These are phyloP conservation scores for Gadopsis marmoratus DNA, from an alignment of 2,797 vertebrate species.

Conservation along the genomic window DNA sequence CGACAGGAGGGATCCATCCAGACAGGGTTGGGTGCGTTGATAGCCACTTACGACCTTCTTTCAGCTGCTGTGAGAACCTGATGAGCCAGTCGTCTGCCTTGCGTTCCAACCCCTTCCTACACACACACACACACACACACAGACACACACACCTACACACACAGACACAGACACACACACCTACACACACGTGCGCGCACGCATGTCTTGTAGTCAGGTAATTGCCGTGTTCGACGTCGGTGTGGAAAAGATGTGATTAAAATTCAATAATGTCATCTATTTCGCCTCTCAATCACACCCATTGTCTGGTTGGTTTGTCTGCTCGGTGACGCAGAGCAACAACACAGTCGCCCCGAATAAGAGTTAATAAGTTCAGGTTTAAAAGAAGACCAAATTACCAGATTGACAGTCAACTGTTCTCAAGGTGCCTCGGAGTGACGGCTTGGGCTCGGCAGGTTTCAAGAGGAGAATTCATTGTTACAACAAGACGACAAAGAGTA, in stretches of 20 bases:
- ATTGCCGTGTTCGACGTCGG: conserved; percentile 77
- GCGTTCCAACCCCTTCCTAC: conserved; percentile 63
- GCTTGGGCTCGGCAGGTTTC: conserved; percentile 37
- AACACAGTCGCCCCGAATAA: conserved; percentile 66
- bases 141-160: too few species aligned
- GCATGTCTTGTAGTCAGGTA: conserved; percentile 73
- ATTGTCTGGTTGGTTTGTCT: conserved; percentile 82
- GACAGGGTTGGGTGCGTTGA: conserved; percentile 83
- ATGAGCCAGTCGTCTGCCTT: conserved; percentile 78
- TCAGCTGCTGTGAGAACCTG: conserved; percentile 81
- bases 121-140: too few species aligned
- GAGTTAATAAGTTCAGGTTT: conserved; percentile 77
- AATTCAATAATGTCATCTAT: conserved; percentile 82
- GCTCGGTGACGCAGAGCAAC: conserved; percentile 70
- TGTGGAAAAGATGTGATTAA: conserved; percentile 82
- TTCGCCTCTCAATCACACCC: conserved; percentile 85
- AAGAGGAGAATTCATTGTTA: conserved; percentile 50
- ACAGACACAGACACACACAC: conserved; percentile 33
- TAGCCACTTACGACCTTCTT: conserved; percentile 86
- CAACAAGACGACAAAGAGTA: conserved; percentile 4
- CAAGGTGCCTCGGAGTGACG: conserved; percentile 50
- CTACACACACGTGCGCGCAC: conserved; percentile 43
- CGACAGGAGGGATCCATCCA: conserved; percentile 80
- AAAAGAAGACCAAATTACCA: conserved; percentile 70
- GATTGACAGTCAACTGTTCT: conserved; percentile 53